Conservation (phyloP, 2,113 vertebrate species). For the Cichladusa arquata region DNA sequence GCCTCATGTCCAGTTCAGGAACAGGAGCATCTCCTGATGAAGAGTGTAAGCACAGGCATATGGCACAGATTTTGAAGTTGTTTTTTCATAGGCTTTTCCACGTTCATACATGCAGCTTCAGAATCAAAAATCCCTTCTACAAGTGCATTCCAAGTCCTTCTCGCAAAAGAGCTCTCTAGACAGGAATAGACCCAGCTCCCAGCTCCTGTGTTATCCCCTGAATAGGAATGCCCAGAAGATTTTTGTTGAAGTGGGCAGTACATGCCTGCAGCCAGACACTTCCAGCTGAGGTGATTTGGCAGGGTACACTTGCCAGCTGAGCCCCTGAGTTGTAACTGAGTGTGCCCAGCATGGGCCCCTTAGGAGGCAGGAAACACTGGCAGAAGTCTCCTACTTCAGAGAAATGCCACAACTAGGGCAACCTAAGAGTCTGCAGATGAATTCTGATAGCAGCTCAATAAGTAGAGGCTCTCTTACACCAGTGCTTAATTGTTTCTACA, state of each 20-base stretch:
- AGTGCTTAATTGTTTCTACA: background rate
- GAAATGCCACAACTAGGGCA: background rate
- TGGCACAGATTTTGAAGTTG: background rate
- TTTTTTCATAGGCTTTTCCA: background rate
- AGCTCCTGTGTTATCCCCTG: background rate
- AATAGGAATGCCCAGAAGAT: background rate
- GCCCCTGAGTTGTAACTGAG: background rate
- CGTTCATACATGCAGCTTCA: background rate
- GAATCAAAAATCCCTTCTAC: background rate
- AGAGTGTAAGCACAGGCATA: background rate
- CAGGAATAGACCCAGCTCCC: background rate
- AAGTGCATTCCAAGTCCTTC: background rate
- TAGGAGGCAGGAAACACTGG: background rate
- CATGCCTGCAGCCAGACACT: background rate
- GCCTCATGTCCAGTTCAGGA: background rate
- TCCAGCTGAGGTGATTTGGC: background rate
- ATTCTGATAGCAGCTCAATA: background rate
- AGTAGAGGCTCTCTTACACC: background rate
- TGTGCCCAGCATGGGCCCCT: background rate
- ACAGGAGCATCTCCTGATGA: background rate
- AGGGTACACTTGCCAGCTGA: background rate
- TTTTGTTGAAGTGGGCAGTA: background rate
- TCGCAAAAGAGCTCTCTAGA: background rate
- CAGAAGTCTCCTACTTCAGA: background rate
- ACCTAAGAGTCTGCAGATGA: background rate